These are phyloP conservation scores for Protonibea diacanthus DNA, from an alignment of 2,797 vertebrate species.

Conservation along the genomic window DNA sequence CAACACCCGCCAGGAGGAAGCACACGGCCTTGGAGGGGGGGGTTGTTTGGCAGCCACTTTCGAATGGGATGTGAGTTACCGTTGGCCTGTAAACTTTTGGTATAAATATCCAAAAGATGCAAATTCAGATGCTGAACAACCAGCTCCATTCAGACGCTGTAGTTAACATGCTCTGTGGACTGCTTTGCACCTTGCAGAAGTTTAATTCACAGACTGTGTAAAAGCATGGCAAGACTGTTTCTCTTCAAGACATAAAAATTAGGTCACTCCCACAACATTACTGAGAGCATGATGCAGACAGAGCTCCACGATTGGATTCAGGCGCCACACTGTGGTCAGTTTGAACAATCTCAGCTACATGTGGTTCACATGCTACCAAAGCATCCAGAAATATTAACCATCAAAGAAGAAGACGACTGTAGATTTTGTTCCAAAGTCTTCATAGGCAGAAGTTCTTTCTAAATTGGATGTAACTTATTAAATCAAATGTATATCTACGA, in stretches of 20 bases:
- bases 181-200: constrained; percentile 14
- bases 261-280: constrained; percentile 65
- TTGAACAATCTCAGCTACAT: not conserved
- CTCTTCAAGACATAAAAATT: constrained; percentile 53
- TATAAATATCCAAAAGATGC: constrained; percentile 13
- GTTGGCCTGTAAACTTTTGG: constrained; percentile 25
- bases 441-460: not conserved
- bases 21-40: constrained; percentile 4
- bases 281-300: constrained; percentile 14
- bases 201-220: constrained; percentile 8
- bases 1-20: constrained; percentile 62
- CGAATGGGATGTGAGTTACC: constrained; percentile 40
- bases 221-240: constrained; percentile 35
- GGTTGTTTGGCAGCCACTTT: constrained; percentile 55
- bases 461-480: not conserved
- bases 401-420: not conserved
- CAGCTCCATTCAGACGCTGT: not conserved
- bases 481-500: constrained; percentile 7
- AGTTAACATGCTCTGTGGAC: not conserved
- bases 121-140: not conserved
- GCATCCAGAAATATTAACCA: not conserved
- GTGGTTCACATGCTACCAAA: not conserved
- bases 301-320: constrained; percentile 23
- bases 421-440: not conserved
- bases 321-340: constrained; percentile 72